Evolutionary conservation across 2,888 invertebrate species (phyloP), one percentile per base, ranked within the genome.

Genomic region (Isoperla grammatica): DNA sequence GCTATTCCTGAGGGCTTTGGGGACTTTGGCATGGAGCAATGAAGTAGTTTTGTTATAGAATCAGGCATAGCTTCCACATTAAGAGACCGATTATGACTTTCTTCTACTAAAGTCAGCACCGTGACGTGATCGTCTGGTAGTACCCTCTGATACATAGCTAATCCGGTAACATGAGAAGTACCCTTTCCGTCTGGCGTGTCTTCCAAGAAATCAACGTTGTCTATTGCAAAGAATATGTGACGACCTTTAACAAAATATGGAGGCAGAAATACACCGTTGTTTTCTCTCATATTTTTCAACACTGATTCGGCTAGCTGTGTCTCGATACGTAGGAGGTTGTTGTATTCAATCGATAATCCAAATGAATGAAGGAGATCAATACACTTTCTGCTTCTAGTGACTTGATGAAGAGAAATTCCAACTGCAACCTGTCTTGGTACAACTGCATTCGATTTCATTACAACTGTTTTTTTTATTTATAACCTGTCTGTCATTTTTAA

Each of bases 131-230:
- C 45, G 23, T 59, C 35, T 22, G 13, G 15, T 53, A 53, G 39
- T 23, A 43, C 15, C 46, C 54, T 42, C 56, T 62, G 59, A 29
- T 62, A 62, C 20, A 45, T 35, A 43, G 29, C 45, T 43, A 59
- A 49, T 11, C 20, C 62, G 48, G 59, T 62, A n/a, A 40, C 56
- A 50, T 60, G 62, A 15, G 56, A 43, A 17, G 62, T 60, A 15
- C 45, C 29, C 43, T 60, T 60, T 12, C 56, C 62, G 40, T 62
- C 49, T 11, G 59, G 56, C 12, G 59, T 62, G 37, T 62, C 59
- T 23, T 62, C 59, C 23, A 17, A 40, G 48, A 60, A 62, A 42
- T 62, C 56, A 42, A 60, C 42, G 35, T 62, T 62, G 42, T 62
- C 59, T 23, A 50, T 56, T 15, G 62, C 62, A 60, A 59, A 62